These are phyloP conservation scores for Pachyseris speciosa DNA, from an alignment of 64 coral and sea anemone species.

Conservation along the genomic window DNA sequence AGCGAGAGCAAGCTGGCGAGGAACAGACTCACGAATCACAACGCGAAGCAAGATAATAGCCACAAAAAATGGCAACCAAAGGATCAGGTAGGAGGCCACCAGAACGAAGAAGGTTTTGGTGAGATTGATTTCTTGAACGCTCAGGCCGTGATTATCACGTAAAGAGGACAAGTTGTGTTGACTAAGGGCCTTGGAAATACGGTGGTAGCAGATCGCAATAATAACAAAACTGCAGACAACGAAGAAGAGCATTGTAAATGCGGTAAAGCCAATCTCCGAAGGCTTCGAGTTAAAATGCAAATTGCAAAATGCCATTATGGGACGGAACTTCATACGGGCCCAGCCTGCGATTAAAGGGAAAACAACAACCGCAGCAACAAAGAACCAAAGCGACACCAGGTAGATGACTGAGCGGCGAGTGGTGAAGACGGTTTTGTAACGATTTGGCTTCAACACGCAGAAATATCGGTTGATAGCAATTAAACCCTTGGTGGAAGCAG, in stretches of 20 bases:
- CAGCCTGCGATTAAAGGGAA: background rate
- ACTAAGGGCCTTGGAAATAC: background rate
- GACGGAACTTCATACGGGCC: background rate
- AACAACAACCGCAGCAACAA: conserved; percentile 5
- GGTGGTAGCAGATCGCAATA: background rate
- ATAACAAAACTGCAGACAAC: background rate
- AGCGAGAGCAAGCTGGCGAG: background rate
- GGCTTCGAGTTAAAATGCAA: background rate
- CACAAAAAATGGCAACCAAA: background rate
- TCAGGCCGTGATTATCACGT: background rate
- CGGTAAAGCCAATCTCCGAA: background rate
- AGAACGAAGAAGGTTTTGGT: background rate
- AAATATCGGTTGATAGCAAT: conserved; percentile 8
- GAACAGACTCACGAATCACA: background rate
- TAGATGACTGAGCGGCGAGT: background rate
- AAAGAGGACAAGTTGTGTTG: background rate
- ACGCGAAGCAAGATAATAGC: background rate
- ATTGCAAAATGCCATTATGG: background rate
- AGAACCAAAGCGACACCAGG: conserved; percentile 16
- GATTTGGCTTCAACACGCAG: background rate
- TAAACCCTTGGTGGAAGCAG: background rate
- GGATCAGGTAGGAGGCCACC: background rate
- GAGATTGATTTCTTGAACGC: background rate
- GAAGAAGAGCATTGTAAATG: background rate
- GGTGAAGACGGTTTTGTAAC: conserved; percentile 38